Percentiles rank a stretch among this genome's conserved stretches.
Conservation (phyloP, 2,113 vertebrate species). For the Grus americana region DNA sequence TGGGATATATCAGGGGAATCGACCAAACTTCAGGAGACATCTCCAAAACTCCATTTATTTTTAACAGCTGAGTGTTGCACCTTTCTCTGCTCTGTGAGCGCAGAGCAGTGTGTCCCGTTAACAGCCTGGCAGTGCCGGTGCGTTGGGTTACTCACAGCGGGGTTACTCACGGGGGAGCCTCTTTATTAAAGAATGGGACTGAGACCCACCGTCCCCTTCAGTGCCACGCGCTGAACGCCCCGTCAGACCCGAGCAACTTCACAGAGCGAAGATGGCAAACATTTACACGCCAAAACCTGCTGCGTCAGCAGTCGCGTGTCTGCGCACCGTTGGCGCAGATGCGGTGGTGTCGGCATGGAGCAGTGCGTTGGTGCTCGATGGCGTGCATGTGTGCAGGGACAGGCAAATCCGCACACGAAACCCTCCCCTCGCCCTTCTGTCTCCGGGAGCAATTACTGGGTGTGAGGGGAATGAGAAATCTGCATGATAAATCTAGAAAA, state of each 20-base stretch:
- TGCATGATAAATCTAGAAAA: slow-evolving; percentile 9
- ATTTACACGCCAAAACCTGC: neutral
- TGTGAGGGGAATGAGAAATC: neutral
- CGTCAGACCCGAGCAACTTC: rapidly evolving
- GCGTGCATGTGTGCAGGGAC: neutral
- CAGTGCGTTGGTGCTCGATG: neutral
- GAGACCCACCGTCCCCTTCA: neutral
- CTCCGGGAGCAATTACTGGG: slow-evolving; percentile 2
- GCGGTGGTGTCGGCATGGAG: neutral
- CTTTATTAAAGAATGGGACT: neutral
- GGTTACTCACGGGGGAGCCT: rapidly evolving
- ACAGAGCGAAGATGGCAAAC: rapidly evolving
- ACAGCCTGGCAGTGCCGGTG: neutral
- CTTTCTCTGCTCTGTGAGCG: neutral
- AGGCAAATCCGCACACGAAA: neutral
- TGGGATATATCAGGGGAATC: neutral
- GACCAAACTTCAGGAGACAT: neutral
- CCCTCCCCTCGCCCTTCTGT: neutral
- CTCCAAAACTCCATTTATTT: neutral
- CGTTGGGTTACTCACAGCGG: rapidly evolving
- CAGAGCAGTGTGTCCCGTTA: neutral
- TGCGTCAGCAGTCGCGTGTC: rapidly evolving
- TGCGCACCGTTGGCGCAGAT: neutral
- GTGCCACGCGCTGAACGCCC: rapidly evolving
- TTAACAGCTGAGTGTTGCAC: neutral